These are phyloP conservation scores for Orchesellides sinensis DNA, from an alignment of 2,888 invertebrate species.

Conservation along the genomic window DNA sequence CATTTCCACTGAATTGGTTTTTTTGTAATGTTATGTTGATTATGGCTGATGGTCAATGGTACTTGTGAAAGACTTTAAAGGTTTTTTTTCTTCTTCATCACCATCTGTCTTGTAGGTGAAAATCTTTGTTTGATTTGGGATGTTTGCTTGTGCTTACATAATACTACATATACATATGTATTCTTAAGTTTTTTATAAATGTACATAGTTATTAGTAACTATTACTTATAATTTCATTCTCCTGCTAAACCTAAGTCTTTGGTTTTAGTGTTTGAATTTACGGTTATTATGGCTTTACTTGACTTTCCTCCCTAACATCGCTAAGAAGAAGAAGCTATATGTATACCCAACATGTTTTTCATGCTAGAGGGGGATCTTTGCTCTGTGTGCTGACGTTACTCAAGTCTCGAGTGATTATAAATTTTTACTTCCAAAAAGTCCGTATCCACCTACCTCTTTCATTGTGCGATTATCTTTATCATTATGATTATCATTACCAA, in stretches of 20 bases:
- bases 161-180: background rate
- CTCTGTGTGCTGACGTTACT: too few relatives aligned
- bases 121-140: slow-evolving; percentile 29
- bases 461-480: slow-evolving; percentile 12
- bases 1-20: too few relatives aligned
- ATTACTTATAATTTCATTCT: background rate
- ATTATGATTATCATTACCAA: slow-evolving; percentile 8
- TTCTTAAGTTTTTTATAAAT: background rate
- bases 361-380: background rate
- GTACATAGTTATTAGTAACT: background rate
- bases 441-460: slow-evolving; percentile 34
- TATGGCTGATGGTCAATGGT: slow-evolving; percentile 24
- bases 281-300: slow-evolving; percentile 34
- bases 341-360: background rate
- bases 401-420: background rate
- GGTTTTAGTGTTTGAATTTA: background rate
- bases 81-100: background rate
- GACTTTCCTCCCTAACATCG: background rate
- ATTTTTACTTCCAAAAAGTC: background rate
- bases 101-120: too few relatives aligned
- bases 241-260: background rate
- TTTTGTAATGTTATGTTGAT: background rate
- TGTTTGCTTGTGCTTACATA: slow-evolving; percentile 19
- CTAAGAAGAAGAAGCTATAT: background rate
- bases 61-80: background rate